Conservation (phyloP, 2,797 vertebrate genomes). For the Onychomys arenicola region DNA sequence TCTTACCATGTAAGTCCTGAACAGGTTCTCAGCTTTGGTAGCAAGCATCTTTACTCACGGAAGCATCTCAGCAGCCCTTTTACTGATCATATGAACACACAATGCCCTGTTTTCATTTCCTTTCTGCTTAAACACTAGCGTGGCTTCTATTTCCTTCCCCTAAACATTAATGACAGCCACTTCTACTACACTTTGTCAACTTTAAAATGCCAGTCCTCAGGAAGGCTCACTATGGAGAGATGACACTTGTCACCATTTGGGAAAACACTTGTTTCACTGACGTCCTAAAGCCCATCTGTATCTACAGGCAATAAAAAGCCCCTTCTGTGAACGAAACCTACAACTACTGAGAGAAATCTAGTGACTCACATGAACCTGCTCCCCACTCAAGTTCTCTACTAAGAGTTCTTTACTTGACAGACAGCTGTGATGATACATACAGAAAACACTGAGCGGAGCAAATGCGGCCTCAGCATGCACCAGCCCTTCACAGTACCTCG, state of each 20-base stretch:
- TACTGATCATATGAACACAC: background rate
- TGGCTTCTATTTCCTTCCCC: background rate
- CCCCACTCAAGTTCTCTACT: background rate
- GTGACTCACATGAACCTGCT: background rate
- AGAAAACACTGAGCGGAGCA: background rate
- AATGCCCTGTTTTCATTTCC: conserved; percentile 17
- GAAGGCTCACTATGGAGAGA: background rate
- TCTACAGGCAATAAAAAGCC: background rate
- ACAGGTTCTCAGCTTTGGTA: background rate
- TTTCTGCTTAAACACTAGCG: background rate
- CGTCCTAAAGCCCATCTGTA: background rate
- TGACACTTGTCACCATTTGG: background rate
- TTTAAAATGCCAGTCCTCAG: background rate
- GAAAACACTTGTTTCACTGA: background rate
- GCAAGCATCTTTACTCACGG: background rate
- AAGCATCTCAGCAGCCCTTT: background rate
- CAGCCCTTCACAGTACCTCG: conserved; percentile 90
- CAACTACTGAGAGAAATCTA: background rate
- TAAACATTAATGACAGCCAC: background rate
- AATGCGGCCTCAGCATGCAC: background rate
- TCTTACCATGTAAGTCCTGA: background rate
- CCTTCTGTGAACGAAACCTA: background rate
- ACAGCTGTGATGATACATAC: background rate
- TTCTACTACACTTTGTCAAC: background rate
- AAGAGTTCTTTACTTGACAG: background rate